Conservation (phyloP, 2,797 vertebrate species). For the Margarornis squamiger region DNA sequence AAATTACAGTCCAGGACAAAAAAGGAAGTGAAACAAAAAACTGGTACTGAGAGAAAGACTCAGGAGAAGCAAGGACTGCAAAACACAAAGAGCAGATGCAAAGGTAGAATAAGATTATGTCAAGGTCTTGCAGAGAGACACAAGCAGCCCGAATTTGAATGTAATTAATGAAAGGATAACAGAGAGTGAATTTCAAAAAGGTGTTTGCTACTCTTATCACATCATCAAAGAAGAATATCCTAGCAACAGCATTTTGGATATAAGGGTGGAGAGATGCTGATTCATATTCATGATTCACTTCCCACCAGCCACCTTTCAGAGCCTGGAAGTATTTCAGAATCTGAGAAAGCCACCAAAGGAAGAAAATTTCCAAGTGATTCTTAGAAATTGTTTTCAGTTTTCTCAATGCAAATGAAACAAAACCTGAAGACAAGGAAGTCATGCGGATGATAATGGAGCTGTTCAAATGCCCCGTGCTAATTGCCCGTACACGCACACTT, state of each 20-base stretch:
- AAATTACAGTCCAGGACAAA: background rate
- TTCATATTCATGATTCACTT: conserved; percentile 47
- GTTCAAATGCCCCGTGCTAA: background rate
- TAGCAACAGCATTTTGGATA: conserved; percentile 56
- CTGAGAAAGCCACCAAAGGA: background rate
- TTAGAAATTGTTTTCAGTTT: background rate
- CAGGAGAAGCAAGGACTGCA: background rate
- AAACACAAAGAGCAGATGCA: background rate
- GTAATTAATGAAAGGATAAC: conserved; percentile 41
- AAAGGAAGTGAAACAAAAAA: background rate
- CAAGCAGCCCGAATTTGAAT: conserved; percentile 28
- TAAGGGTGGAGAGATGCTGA: conserved; percentile 7
- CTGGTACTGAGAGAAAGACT: background rate
- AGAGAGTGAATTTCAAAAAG: conserved; percentile 48
- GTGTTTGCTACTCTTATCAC: background rate
- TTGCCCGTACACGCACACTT: background rate
- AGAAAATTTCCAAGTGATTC: background rate
- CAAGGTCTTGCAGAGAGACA: conserved; percentile 26
- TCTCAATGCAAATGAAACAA: background rate
- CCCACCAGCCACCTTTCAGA: background rate
- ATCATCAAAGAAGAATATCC: conserved; percentile 46
- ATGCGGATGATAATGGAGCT: accelerated
- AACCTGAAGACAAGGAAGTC: background rate
- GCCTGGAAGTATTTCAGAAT: background rate
- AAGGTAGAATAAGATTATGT: background rate